phyloP scores from a whole-genome alignment of 2,113 vertebrate genomes.

The Forbesichthys papilliferus region DNA sequence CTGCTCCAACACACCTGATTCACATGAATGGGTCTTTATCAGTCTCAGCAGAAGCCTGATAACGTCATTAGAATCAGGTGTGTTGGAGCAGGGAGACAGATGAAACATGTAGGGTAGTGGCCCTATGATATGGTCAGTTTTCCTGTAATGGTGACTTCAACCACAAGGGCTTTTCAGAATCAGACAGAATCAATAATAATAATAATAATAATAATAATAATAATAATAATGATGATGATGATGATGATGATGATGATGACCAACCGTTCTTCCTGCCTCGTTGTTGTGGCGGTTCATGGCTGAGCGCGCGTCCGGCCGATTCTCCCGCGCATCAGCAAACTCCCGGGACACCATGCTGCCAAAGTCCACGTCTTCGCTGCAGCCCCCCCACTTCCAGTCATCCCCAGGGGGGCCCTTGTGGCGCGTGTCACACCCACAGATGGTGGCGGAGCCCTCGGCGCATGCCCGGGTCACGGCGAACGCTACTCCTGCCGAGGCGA shows the following conservation, averaged over 20 bases:
- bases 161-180: not conserved
- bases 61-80: too few species aligned
- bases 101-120: too few species aligned
- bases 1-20: too few species aligned
- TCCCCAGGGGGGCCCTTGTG: slow-evolving; percentile 91
- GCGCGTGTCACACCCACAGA: slow-evolving; percentile 92
- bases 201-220: not conserved
- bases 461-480: slow-evolving; percentile 94
- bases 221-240: not conserved
- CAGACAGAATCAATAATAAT: not conserved
- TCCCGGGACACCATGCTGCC: slow-evolving; percentile 96
- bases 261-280: slow-evolving; percentile 91
- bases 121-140: too few species aligned
- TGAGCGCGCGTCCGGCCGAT: slow-evolving; percentile 92
- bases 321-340: slow-evolving; percentile 94
- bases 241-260: slow-evolving; percentile 22
- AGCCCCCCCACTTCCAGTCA: slow-evolving; percentile 99
- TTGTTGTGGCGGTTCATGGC: slow-evolving; percentile 99
- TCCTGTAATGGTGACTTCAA: not conserved
- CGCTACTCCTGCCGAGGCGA: slow-evolving; percentile 92
- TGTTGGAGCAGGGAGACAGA: too few species aligned
- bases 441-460: slow-evolving; percentile 87
- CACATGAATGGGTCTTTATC: too few species aligned
- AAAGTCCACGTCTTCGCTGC: slow-evolving; percentile 95
- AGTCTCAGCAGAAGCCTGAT: too few species aligned